These are phyloP conservation scores for Zapornia atra DNA, from an alignment of 2,113 vertebrate species.

Conservation along the genomic window DNA sequence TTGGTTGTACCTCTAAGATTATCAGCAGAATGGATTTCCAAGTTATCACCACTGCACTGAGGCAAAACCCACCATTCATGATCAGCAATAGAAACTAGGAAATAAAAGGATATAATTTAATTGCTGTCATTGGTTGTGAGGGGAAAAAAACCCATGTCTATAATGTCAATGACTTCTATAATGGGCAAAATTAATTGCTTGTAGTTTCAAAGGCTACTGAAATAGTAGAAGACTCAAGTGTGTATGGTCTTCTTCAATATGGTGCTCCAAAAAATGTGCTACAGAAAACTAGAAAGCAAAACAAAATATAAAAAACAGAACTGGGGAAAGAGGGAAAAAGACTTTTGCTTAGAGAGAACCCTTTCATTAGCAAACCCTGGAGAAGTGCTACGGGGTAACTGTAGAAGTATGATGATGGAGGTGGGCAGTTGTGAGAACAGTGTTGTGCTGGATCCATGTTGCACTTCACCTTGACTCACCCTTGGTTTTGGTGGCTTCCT, in stretches of 20 bases:
- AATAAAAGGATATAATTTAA: neutral
- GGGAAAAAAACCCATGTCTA: neutral
- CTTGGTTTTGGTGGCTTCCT: neutral
- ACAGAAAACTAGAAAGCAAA: neutral
- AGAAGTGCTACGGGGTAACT: neutral
- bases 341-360: neutral
- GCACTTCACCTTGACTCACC: neutral
- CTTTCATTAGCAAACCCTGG: neutral
- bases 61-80: neutral
- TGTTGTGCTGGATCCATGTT: neutral
- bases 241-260: neutral
- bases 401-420: neutral
- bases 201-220: neutral
- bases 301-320: neutral
- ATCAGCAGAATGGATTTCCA: neutral
- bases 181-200: neutral
- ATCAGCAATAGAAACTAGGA: neutral
- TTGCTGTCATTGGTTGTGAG: neutral
- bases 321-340: neutral
- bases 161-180: neutral
- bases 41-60: neutral
- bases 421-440: neutral
- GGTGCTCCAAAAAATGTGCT: neutral
- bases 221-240: neutral
- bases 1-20: neutral